phyloP scores from a whole-genome alignment of 2,113 vertebrate species.

The Euleptes europaea region DNA sequence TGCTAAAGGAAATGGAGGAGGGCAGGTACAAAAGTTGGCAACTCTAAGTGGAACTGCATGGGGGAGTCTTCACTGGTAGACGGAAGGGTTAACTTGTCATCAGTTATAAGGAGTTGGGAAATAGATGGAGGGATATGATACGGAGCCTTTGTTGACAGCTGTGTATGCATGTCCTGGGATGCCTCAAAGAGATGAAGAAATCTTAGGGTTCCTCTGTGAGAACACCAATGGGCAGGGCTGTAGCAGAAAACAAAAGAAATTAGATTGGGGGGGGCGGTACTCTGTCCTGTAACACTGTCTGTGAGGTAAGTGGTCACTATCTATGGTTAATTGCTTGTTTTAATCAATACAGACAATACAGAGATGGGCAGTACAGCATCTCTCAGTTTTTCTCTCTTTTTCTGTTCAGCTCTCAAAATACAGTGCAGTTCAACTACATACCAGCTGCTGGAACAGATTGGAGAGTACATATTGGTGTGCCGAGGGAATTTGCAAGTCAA shows the following conservation, averaged over 20 bases:
- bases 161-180: not conserved
- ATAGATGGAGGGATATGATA: conserved; percentile 16
- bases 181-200: not conserved
- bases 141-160: conserved; percentile 15
- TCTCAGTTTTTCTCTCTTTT: conserved; percentile 19
- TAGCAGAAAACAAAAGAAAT: conserved; percentile 1
- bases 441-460: conserved; percentile 87
- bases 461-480: conserved; percentile 82
- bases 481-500: conserved; percentile 87
- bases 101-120: conserved; percentile 20
- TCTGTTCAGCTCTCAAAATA: conserved; percentile 85
- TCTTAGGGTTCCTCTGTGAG: not conserved
- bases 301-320: not conserved
- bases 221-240: conserved; percentile 18
- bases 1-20: not conserved
- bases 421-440: conserved; percentile 85
- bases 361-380: not conserved
- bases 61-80: not conserved
- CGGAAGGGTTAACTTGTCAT: not conserved
- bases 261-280: not conserved
- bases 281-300: conserved; percentile 26
- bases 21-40: not conserved
- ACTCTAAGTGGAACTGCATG: not conserved
- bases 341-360: not conserved
- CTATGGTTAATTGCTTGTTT: not conserved